Base-by-base conservation (phyloP, 2,113 vertebrate genomes). In the Damaliscus lunatus region DNA sequence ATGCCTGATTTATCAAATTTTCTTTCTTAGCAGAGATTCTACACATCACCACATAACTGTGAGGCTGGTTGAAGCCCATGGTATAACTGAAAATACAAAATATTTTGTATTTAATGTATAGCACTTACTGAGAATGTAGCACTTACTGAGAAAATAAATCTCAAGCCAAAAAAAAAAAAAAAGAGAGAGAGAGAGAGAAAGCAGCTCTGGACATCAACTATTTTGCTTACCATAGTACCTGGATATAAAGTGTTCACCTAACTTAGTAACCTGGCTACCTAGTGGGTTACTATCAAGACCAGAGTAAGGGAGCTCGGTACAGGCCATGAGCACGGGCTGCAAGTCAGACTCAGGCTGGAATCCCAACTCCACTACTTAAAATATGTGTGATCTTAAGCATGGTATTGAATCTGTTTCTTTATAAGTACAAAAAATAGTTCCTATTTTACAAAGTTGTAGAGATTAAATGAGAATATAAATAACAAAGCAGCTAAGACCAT, bases 401-500 rank as follows among this genome's bases (percentile, higher is more conserved):
- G 3, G 71, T 77, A 88, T 2, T 7, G 31, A 57, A 78, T 33
- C 52, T 95, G 40, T 91, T 95, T 87, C 55, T 81, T 91, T 81
- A 1, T 50, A 96, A 84, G 29, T 88, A 40, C 74, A 88, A 95
- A 93, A 87, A 83, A 53, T 3, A 85, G 80, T 80, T 91, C 64
- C 87, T 64, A 85, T 50, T 91, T 87, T 86, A 81, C 62, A 92
- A 64, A 95, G 57, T n/a, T 57, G 46, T 93, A 80, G 81, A 96
- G 29, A 48, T 40, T 83, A 93, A 97, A 90, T 87, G 53, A 96
- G 91, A 94, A 88, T 78, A 78, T 96, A 95, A 97, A 90, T 78
- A 93, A 90, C n/a, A 67, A 94, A 94, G n/a, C 25, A 74, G 88
- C 74, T 48, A 48, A 64, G 71, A 86, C n/a, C 86, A 31, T 10